Evolutionary conservation across 2,888 invertebrate species (phyloP).

Genomic region (Gymnocheta viridis): DNA sequence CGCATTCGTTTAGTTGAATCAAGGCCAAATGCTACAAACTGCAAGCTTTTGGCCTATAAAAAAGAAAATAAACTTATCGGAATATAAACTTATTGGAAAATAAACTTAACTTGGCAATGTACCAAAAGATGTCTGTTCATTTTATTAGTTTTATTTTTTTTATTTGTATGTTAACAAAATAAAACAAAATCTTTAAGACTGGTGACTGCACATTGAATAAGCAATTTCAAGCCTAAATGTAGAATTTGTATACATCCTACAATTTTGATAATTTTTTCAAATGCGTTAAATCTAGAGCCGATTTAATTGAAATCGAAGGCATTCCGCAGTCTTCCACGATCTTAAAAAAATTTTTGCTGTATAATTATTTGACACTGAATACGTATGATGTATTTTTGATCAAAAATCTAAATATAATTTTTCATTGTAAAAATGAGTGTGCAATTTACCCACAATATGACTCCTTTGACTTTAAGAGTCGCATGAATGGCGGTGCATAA

Average conservation of each 20-base stretch:
- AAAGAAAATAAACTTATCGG: conserved; percentile 38
- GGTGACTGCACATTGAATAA: neutral
- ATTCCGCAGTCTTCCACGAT: too few species aligned
- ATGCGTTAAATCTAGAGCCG: too few species aligned
- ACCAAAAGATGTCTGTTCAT: conserved; percentile 47
- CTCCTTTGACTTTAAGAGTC: too few species aligned
- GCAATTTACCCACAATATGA: too few species aligned
- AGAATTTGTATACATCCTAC: neutral
- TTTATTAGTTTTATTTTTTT: conserved; percentile 15
- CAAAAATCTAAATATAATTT: too few species aligned
- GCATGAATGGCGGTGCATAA: too few species aligned
- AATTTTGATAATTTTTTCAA: neutral
- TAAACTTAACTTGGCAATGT: conserved; percentile 60
- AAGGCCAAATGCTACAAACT: neutral
- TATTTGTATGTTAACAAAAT: conserved; percentile 4
- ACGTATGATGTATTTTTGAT: too few species aligned
- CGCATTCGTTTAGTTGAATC: neutral
- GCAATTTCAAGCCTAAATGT: neutral
- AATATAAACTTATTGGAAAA: conserved; percentile 53
- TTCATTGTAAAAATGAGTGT: too few species aligned
- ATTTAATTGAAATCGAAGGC: too few species aligned
- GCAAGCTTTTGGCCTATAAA: conserved; percentile 19
- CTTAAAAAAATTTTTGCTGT: too few species aligned
- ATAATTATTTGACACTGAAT: too few species aligned
- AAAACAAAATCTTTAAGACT: neutral